Evolutionary conservation across 2,888 invertebrate species (phyloP).

Genomic region (Abrostola tripartita): DNA sequence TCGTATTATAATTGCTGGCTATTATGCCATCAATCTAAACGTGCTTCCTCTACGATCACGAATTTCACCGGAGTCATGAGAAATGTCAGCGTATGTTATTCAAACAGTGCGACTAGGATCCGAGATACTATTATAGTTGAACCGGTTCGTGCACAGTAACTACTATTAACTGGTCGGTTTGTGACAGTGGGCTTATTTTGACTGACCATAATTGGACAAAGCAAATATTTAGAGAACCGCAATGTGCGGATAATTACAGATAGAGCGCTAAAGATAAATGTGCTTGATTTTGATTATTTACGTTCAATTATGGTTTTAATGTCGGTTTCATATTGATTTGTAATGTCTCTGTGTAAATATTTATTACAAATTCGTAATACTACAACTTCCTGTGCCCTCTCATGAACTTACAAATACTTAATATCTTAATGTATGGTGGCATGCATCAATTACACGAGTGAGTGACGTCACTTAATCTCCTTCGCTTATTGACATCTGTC

Average conservation of each 20-base stretch:
- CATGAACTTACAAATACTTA: not conserved
- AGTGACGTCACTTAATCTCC: conserved; percentile 42
- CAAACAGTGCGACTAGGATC: conserved; percentile 55
- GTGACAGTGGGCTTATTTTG: conserved; percentile 71
- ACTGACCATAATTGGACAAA: conserved; percentile 69
- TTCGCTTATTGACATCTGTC: conserved; percentile 40
- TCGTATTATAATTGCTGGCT: conserved; percentile 73
- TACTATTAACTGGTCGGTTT: conserved; percentile 59
- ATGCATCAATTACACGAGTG: conserved; percentile 35
- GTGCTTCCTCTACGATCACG: conserved; percentile 76
- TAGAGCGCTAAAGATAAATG: conserved; percentile 70
- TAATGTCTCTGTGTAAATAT: conserved; percentile 4
- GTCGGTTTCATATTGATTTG: conserved; percentile 1
- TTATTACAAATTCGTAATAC: not conserved
- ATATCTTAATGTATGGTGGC: not conserved
- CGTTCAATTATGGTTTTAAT: conserved; percentile 8
- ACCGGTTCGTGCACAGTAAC: conserved; percentile 67
- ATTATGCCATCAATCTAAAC: conserved; percentile 71
- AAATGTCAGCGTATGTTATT: conserved; percentile 76
- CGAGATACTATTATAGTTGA: conserved; percentile 65
- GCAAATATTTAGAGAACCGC: conserved; percentile 72
- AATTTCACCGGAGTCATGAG: conserved; percentile 77
- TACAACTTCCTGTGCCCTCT: not conserved
- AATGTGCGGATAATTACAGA: conserved; percentile 69
- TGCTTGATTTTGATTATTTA: conserved; percentile 45